A percentile compares a stretch with the other conserved stretches of the same genome.
Evolutionary conservation across 2,888 invertebrate genomes (phyloP).

Genomic region (Leptogaster cylindrica): DNA sequence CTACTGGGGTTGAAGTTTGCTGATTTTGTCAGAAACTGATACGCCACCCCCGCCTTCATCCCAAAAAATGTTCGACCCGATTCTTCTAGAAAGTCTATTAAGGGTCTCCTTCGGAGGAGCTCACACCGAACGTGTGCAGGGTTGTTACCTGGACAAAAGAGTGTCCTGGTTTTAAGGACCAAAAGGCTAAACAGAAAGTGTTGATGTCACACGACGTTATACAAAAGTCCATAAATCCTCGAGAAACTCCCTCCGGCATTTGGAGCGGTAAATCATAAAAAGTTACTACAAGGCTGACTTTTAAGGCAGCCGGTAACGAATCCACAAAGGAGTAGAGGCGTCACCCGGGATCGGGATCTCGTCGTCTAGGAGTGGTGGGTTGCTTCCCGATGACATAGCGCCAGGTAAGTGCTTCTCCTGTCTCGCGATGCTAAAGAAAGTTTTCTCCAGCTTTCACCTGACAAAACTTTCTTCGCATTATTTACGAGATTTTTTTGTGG

Average conservation of each 20-base stretch:
- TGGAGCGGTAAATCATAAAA: constrained; percentile 36
- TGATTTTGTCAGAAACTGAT: neutral
- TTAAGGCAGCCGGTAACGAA: constrained; percentile 27
- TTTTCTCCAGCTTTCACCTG: constrained; percentile 39
- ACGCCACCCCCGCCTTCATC: neutral
- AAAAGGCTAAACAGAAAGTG: constrained; percentile 18
- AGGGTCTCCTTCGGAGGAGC: neutral
- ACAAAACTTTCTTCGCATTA: constrained; percentile 35
- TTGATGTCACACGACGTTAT: constrained; percentile 21
- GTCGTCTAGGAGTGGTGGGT: neutral
- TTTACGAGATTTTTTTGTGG: constrained; percentile 33
- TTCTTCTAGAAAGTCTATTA: too few species aligned
- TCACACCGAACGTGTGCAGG: neutral
- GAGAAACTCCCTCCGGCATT: constrained; percentile 31
- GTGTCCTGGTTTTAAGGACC: neutral
- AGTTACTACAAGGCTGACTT: constrained; percentile 36
- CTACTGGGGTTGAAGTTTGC: neutral
- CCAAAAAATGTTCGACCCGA: neutral
- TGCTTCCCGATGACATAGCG: constrained; percentile 16
- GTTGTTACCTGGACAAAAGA: too few species aligned
- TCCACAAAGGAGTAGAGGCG: constrained; percentile 34
- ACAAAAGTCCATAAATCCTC: constrained; percentile 39
- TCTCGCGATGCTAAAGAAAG: constrained; percentile 6
- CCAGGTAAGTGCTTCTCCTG: constrained; percentile 28
- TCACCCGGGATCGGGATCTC: constrained; percentile 14